These are phyloP conservation scores for Anguilla obscura DNA, from an alignment of 2,797 vertebrate genomes.

Conservation along the genomic window DNA sequence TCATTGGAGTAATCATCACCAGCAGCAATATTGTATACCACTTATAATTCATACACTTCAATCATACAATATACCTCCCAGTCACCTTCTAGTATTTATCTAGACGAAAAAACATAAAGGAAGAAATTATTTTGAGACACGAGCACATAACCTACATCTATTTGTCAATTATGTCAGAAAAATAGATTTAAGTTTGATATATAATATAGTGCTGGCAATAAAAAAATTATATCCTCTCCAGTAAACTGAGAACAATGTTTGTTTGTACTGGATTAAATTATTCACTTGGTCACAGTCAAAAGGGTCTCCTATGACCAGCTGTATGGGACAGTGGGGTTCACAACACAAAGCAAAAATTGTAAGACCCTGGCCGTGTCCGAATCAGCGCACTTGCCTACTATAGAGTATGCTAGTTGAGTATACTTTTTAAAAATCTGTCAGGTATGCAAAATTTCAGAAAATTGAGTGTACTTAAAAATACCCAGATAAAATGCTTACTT, in stretches of 20 bases:
- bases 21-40: conserved; percentile 47
- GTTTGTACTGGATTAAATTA: conserved; percentile 44
- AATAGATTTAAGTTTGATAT: conserved; percentile 11
- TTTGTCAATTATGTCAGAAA: conserved; percentile 61
- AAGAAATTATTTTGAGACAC: conserved; percentile 43
- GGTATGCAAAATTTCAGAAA: too few species aligned
- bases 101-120: conserved; percentile 39
- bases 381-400: too few species aligned
- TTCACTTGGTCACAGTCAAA: conserved; percentile 72
- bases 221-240: conserved; percentile 55
- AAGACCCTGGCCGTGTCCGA: conserved; percentile 63
- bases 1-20: conserved; percentile 43
- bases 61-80: conserved; percentile 47
- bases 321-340: conserved; percentile 56
- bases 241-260: conserved; percentile 43
- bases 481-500: too few species aligned
- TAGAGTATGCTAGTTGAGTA: too few species aligned
- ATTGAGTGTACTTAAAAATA: too few species aligned
- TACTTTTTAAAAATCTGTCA: too few species aligned
- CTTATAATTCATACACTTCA: conserved; percentile 44
- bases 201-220: conserved; percentile 50
- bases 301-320: conserved; percentile 73
- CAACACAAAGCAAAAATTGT: conserved; percentile 43
- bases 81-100: conserved; percentile 33
- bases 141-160: conserved; percentile 52